Evolutionary conservation across 2,797 vertebrate genomes (phyloP), one percentile per base, ranked within the genome.

Genomic region (Synaphobranchus kaupii): DNA sequence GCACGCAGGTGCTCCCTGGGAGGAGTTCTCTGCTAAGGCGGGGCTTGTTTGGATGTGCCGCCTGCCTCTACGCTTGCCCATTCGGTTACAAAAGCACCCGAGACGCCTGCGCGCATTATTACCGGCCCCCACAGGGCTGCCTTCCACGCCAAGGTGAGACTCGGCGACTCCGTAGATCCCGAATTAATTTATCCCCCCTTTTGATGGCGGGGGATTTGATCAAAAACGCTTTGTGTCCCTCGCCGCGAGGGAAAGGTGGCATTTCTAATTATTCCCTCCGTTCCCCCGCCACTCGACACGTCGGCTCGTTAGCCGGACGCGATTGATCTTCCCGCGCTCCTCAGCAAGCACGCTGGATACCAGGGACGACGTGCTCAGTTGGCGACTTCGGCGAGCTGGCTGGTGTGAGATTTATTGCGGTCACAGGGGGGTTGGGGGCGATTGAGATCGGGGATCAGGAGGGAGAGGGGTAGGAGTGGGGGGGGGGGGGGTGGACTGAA

Each of bases 201-300:
- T 50, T 50, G 78, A 81, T 50, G 44, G 78, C 20, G 22, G 78
- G 50, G 78, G 47, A 44, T 81, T 81, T 81, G 78, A 81, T 81
- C 78, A 81, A 81, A 81, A 17, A n/a, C 12, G 8, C 78, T 50
- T n/a, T n/a, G 78, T 4, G 47, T 22, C 78, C 9, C 78, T 48
- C 25, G 78, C 78, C 50, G 78, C 4, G 78, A 81, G 22, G 22
- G 78, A 47, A 12, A 22, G 28, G 47, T 22, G 78, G 78, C 78
- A 22, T 81, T 20, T 47, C 44, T 48, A 81, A 81, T 81, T n/a
- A 50, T 81, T 50, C 44, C 47, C 78, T 9, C 78, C 5, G 39
- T 12, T 47, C 76, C 39, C 39, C 76, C 4, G 47, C 78, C 25
- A 8, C 44, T 13, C 17, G 47, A 48, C 78, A 47, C 47, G 2